Percentiles rank a stretch among this genome's conserved stretches.
Conservation (phyloP, 1,140 invertebrate species). For the Caenorhabditis inopinata region DNA sequence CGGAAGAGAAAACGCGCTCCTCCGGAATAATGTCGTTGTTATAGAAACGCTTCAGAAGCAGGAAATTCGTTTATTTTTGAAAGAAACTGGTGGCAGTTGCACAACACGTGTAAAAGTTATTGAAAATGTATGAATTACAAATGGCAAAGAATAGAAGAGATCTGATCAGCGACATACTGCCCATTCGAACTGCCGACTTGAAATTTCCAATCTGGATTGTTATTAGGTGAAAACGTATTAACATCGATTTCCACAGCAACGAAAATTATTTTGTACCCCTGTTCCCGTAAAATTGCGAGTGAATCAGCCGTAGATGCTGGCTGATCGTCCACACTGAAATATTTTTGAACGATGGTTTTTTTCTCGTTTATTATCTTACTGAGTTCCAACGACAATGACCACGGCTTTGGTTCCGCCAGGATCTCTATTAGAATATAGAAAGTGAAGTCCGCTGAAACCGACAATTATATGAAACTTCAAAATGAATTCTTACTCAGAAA, state of each 20-base stretch:
- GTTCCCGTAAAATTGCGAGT: neutral
- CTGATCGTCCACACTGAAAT: neutral
- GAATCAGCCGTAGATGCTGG: neutral
- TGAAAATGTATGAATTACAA: neutral
- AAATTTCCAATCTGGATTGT: neutral
- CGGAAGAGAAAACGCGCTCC: no score
- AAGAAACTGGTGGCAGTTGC: neutral
- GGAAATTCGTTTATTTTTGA: neutral
- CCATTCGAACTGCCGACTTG: neutral
- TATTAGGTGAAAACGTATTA: neutral
- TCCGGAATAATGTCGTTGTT: no score
- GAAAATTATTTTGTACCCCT: neutral
- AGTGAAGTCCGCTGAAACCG: neutral
- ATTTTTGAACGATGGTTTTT: no score
- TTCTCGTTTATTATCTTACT: neutral
- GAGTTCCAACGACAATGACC: neutral
- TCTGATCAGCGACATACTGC: neutral
- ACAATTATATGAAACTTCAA: no score
- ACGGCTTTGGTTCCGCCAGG: neutral
- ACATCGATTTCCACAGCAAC: neutral
- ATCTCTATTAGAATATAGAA: neutral
- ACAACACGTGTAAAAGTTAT: neutral
- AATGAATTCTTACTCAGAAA: neutral
- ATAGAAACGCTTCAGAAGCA: no score
- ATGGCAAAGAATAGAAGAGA: conserved; percentile 7